phyloP scores from a whole-genome alignment of 2,113 vertebrate genomes.

The Paramormyrops kingsleyae region DNA sequence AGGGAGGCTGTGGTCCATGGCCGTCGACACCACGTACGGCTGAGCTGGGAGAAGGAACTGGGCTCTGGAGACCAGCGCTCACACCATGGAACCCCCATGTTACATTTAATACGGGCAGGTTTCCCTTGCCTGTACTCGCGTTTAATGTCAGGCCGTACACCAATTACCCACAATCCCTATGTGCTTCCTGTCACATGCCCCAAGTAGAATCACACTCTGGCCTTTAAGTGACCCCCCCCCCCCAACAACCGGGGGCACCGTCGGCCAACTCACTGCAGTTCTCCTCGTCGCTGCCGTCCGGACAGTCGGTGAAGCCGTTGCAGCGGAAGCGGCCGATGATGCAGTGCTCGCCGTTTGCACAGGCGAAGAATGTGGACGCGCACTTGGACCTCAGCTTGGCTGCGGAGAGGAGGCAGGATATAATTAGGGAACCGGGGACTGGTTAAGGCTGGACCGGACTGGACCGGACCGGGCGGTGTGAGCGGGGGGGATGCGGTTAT shows the following conservation, averaged over 20 bases:
- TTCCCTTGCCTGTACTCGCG: not conserved
- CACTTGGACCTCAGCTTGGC: conserved; percentile 88
- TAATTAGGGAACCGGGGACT: not conserved
- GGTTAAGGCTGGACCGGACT: not conserved
- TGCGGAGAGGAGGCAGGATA: conserved; percentile 41
- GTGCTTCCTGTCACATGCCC: not conserved
- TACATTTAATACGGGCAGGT: not conserved
- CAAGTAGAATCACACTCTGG: not conserved
- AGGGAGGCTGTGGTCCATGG: not conserved
- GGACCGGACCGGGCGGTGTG: not conserved
- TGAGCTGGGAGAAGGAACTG: not conserved
- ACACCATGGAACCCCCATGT: no score
- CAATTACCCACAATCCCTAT: not conserved
- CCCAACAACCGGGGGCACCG: no score
- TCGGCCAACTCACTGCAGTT: conserved; percentile 89
- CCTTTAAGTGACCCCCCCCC: not conserved
- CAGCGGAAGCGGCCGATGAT: conserved; percentile 95
- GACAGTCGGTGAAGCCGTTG: conserved; percentile 91
- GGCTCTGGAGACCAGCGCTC: not conserved
- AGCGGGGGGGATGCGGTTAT: not conserved
- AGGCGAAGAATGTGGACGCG: conserved; percentile 85
- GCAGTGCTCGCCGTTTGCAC: conserved; percentile 86
- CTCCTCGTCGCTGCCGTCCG: conserved; percentile 89
- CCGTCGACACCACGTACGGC: not conserved
- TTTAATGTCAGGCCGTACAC: not conserved